Evolutionary conservation across 2,888 invertebrate species (phyloP).

Genomic region (Rhogogaster chlorosoma): DNA sequence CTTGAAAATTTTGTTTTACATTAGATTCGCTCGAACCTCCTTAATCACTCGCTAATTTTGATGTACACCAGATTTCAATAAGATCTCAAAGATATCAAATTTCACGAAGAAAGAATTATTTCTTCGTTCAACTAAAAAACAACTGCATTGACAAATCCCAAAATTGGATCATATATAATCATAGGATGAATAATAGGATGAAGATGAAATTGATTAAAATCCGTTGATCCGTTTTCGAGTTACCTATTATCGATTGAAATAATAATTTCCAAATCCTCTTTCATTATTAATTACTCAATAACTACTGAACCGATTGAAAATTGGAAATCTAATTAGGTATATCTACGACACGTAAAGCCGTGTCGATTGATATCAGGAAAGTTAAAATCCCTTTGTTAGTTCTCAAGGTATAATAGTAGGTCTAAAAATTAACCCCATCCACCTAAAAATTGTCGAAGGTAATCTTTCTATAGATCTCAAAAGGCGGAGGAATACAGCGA

Average conservation of each 20-base stretch:
- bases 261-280: neutral
- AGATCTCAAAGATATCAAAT: too few species aligned
- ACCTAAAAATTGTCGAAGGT: neutral
- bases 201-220: too few species aligned
- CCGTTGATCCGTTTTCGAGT: neutral
- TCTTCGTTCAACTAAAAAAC: too few species aligned
- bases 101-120: too few species aligned
- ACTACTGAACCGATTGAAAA: neutral
- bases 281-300: neutral
- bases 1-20: too few species aligned
- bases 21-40: too few species aligned
- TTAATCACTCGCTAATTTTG: too few species aligned
- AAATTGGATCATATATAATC: too few species aligned
- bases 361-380: neutral
- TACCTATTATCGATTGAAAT: neutral
- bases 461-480: too few species aligned
- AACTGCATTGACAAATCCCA: too few species aligned
- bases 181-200: too few species aligned
- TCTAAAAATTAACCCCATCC: neutral
- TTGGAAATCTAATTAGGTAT: neutral
- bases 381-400: neutral
- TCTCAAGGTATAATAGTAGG: neutral
- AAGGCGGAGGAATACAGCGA: neutral
- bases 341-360: neutral
- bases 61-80: too few species aligned